Evolutionary conservation across 2,888 invertebrate genomes (phyloP).

Genomic region (Pammene aurita): DNA sequence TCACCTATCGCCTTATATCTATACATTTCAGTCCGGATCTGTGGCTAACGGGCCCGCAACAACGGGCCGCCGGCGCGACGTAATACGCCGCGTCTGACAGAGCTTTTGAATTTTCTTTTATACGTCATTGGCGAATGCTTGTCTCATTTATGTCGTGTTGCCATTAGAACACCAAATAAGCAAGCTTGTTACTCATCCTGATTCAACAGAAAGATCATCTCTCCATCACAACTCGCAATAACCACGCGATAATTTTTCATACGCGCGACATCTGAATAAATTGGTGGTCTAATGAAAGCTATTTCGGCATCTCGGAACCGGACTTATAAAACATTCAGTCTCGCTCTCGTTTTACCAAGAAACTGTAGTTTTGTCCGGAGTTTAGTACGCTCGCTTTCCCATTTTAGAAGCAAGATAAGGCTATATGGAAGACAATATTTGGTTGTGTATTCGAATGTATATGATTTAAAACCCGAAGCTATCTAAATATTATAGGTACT

Average conservation of each 20-base stretch:
- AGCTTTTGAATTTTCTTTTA: background rate
- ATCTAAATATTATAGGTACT: too few species aligned
- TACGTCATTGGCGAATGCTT: background rate
- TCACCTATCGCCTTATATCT: too few species aligned
- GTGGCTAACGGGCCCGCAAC: too few species aligned
- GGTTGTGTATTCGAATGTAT: background rate
- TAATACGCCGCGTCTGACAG: too few species aligned
- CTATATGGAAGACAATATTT: background rate
- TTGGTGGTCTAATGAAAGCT: conserved; percentile 34
- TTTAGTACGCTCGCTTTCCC: conserved; percentile 16
- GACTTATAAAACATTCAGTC: conserved; percentile 34
- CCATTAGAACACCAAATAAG: conserved; percentile 5
- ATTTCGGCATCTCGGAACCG: conserved; percentile 22
- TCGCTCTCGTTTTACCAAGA: conserved; percentile 8
- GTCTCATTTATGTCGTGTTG: background rate
- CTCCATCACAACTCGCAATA: conserved; percentile 22
- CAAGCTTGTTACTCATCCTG: conserved; percentile 1
- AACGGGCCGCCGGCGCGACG: too few species aligned
- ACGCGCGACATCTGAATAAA: conserved; percentile 32
- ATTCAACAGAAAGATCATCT: background rate
- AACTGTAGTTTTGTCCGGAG: conserved; percentile 13
- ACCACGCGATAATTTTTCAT: conserved; percentile 15
- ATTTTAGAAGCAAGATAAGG: background rate
- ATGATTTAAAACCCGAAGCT: too few species aligned
- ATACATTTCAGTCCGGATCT: too few species aligned